Percentiles rank a stretch among this genome's conserved stretches.
Conservation (phyloP, 2,113 vertebrate genomes). For the Burhinus oedicnemus region DNA sequence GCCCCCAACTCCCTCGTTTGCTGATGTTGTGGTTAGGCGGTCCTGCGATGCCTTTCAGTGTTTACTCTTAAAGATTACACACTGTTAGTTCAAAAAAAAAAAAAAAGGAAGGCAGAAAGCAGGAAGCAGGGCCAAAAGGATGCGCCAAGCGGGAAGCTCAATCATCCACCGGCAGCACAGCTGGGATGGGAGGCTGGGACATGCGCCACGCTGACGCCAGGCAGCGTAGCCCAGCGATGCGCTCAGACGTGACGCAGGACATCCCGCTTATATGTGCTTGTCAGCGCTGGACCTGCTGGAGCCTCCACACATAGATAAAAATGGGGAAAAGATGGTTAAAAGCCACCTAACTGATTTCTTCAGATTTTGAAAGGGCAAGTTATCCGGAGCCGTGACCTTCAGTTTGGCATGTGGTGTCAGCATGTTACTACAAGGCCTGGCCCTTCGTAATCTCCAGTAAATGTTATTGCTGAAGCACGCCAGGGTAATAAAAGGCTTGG, state of each 20-base stretch:
- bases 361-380: background rate
- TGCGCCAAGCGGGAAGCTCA: rapidly evolving
- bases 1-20: background rate
- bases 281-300: rapidly evolving
- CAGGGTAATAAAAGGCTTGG: background rate
- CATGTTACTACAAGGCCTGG: background rate
- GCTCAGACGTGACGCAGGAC: background rate
- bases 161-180: rapidly evolving
- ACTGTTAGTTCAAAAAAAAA: background rate
- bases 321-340: background rate
- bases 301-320: background rate
- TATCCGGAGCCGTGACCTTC: background rate
- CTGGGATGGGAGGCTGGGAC: rapidly evolving
- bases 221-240: rapidly evolving
- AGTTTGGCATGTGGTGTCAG: rapidly evolving
- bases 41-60: background rate
- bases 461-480: background rate
- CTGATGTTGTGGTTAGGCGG: background rate
- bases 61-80: background rate
- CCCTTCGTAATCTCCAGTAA: background rate
- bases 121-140: background rate
- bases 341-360: background rate
- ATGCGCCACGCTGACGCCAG: rapidly evolving
- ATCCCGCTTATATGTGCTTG: rapidly evolving
- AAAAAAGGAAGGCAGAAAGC: background rate